phyloP scores from a whole-genome alignment of 2,797 vertebrate genomes.

The Mareca strepera region DNA sequence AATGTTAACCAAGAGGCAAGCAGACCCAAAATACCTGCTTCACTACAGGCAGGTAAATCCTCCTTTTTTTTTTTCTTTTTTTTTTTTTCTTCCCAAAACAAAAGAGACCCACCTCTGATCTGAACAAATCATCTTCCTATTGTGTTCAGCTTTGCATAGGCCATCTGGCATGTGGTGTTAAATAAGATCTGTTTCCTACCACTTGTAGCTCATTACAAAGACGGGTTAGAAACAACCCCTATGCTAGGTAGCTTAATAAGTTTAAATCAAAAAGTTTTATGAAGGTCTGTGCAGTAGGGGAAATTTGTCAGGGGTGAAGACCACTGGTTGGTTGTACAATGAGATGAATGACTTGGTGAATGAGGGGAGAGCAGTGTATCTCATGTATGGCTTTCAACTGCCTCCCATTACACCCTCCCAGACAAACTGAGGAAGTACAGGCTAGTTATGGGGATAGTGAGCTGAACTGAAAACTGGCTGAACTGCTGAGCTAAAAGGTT shows the following conservation, averaged over 20 bases:
- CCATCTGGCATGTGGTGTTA: slow-evolving; percentile 6
- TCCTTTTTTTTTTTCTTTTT: no score
- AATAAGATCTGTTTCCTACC: not conserved
- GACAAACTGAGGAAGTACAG: not conserved
- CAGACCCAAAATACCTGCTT: not conserved
- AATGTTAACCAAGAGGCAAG: not conserved
- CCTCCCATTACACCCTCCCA: not conserved
- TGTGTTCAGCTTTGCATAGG: not conserved
- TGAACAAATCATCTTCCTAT: slow-evolving; percentile 14
- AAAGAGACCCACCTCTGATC: not conserved
- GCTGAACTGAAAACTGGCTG: not conserved
- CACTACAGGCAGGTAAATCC: not conserved
- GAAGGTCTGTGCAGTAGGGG: not conserved
- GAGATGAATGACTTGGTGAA: not conserved
- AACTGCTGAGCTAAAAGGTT: not conserved
- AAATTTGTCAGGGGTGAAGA: not conserved
- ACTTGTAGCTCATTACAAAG: not conserved
- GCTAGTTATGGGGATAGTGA: not conserved
- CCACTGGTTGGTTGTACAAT: not conserved
- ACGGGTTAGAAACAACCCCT: not conserved
- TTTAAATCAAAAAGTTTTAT: not conserved
- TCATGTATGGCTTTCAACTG: not conserved
- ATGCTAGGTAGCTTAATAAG: not conserved
- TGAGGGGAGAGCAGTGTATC: not conserved
- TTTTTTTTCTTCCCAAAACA: no score